A percentile compares a stretch with the other conserved stretches of the same genome.
phyloP scores from a whole-genome alignment of 2,888 invertebrate species.

The Aspidiotus destructor region DNA sequence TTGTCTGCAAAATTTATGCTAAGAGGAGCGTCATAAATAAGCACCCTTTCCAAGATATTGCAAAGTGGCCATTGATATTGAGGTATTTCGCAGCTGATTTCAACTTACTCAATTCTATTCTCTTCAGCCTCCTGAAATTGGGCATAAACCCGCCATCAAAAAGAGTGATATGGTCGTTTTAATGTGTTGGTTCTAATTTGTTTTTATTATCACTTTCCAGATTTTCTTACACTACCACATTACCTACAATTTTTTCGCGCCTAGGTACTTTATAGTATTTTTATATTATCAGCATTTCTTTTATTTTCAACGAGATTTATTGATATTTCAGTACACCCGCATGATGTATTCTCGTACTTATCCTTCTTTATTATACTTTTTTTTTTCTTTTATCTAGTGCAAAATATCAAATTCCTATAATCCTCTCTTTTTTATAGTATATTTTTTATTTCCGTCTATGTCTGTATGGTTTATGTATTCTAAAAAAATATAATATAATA shows the following conservation, averaged over 20 bases:
- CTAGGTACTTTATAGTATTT: neutral
- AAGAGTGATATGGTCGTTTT: too few species aligned
- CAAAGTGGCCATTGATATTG: too few species aligned
- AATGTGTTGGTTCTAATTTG: too few species aligned
- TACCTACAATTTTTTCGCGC: neutral
- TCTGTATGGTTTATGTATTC: too few species aligned
- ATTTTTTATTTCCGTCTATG: neutral
- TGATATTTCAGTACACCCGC: slow-evolving; percentile 24
- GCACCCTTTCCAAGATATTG: too few species aligned
- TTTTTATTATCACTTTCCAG: neutral
- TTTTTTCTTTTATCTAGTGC: slow-evolving; percentile 12
- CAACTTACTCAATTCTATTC: too few species aligned
- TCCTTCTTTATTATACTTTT: neutral
- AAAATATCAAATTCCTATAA: slow-evolving; percentile 9
- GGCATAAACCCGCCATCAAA: too few species aligned
- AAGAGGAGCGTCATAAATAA: too few species aligned
- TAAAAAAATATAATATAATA: too few species aligned
- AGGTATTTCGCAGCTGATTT: too few species aligned
- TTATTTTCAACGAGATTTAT: slow-evolving; percentile 9
- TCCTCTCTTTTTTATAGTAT: slow-evolving; percentile 5
- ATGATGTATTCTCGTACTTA: neutral
- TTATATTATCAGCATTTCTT: slow-evolving; percentile 7
- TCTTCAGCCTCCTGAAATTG: too few species aligned
- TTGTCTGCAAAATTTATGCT: too few species aligned
- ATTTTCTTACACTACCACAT: neutral